phyloP scores from a whole-genome alignment of 2,113 vertebrate species.

The Deroptyus accipitrinus region DNA sequence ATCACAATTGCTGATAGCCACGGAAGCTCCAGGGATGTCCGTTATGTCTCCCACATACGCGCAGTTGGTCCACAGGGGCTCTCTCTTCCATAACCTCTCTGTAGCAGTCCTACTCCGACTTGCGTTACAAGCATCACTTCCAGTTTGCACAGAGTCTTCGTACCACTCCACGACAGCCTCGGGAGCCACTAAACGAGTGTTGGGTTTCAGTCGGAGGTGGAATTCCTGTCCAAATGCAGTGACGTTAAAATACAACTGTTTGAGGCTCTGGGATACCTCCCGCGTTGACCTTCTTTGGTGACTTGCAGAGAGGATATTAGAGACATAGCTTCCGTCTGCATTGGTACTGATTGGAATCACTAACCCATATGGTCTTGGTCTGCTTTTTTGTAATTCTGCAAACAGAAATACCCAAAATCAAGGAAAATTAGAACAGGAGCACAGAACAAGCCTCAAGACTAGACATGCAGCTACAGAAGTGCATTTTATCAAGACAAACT shows the following conservation, averaged over 20 bases:
- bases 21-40: constrained; percentile 87
- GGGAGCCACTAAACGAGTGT: constrained; percentile 83
- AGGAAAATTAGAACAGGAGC: not conserved
- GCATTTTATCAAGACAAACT: not conserved
- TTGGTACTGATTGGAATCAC: constrained; percentile 89
- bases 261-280: constrained; percentile 60
- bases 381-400: constrained; percentile 74
- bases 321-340: constrained; percentile 87
- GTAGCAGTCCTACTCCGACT: not conserved
- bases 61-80: constrained; percentile 88
- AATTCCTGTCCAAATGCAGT: constrained; percentile 91
- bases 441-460: fast-evolving
- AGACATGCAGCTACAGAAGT: no score
- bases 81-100: constrained; percentile 77
- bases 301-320: constrained; percentile 85
- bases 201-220: constrained; percentile 88
- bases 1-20: constrained; percentile 98
- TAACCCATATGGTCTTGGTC: constrained; percentile 84
- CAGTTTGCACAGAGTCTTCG: constrained; percentile 59
- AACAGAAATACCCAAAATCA: not conserved
- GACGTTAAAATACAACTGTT: constrained; percentile 89
- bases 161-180: constrained; percentile 92
- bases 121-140: not conserved
- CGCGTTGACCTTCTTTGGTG: constrained; percentile 84
- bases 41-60: constrained; percentile 93